Base-by-base conservation (phyloP, 1,140 invertebrate genomes). In the Camponotus floridanus region DNA sequence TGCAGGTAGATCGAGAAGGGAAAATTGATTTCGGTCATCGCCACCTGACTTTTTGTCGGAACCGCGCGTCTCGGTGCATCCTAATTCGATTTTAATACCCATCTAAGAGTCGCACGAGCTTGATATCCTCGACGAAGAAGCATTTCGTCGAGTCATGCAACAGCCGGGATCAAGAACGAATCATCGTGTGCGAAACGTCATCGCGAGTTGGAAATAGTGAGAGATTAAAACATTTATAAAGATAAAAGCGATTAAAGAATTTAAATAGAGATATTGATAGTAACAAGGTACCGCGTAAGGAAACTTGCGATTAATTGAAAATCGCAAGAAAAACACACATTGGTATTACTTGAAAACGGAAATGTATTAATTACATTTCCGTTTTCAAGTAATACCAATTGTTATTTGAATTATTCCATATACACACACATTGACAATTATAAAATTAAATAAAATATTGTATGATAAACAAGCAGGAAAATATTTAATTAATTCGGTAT, bases 71-170 rank as follows among this genome's bases (percentile, higher is more conserved):
- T 51, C 48, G 48, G 4, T 68, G 33, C 61, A 26, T 18, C 33
- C 45, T 62, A 70, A 87, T 87, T 86, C 21, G 31, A 65, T 78
- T 78, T 87, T 57, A 67, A 87, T 87, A 80, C 42, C 31, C 15
- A 13, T 18, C 55, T 36, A 70, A 51, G 39, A 33, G 57, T 73
- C 48, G 6, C 21, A 57, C 42, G 11, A 33, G 21, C 11, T 21
- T 70, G 87, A 87, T 70, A 64, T 51, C 15, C 64, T 51, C 67
- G 59, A 39, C 26, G 33, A 59, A 21, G 26, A 65, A 68, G 13
- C 33, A 26, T 81, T 70, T 70, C 36, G 55, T 65, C 31, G 62
- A 87, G 73, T 87, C 70, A 87, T 13, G 3, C 42, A 31, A 8
- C 70, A 76, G 87, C 21, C 62, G 39, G 13, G 21, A 87, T 57